Evolutionary conservation across 64 coral and sea anemone genomes (phyloP).

Genomic region (Porites lutea): DNA sequence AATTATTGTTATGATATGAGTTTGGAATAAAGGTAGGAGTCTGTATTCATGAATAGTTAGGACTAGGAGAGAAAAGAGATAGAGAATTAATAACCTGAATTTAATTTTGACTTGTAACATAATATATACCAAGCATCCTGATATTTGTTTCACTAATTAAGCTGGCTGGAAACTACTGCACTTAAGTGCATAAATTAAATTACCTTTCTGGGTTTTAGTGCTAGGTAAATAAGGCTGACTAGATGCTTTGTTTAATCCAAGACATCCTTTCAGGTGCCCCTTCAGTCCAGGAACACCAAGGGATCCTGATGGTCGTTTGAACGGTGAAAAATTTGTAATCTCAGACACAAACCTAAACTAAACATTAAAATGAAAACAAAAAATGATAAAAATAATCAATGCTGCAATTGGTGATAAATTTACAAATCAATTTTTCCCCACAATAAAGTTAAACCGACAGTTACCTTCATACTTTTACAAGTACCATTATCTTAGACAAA

Average conservation of each 20-base stretch:
- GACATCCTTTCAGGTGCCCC: conserved; percentile 66
- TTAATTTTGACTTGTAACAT: too few relatives aligned
- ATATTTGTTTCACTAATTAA: too few relatives aligned
- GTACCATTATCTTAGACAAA: too few relatives aligned
- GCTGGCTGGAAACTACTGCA: too few relatives aligned
- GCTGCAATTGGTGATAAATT: too few relatives aligned
- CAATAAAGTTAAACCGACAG: too few relatives aligned
- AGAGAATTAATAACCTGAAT: too few relatives aligned
- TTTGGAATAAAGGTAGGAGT: conserved; percentile 13
- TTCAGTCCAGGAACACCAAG: conserved; percentile 61
- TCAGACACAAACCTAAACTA: conserved; percentile 41
- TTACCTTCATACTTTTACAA: too few relatives aligned
- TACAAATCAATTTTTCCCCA: not conserved
- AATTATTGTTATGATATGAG: not conserved
- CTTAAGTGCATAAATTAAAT: too few relatives aligned
- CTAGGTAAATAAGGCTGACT: conserved; percentile 72
- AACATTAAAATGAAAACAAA: not conserved
- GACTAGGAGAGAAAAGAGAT: too few relatives aligned
- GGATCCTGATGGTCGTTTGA: conserved; percentile 31
- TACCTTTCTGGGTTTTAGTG: conserved; percentile 10
- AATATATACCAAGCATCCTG: too few relatives aligned
- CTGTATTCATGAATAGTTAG: too few relatives aligned
- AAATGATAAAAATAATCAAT: not conserved
- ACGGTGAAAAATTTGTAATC: conserved; percentile 38
- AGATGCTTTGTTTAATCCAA: conserved; percentile 74